Percentiles rank a stretch among this genome's conserved stretches.
These are phyloP conservation scores for Eugnorisma glareosa DNA, from an alignment of 2,888 invertebrate genomes.

Conservation along the genomic window DNA sequence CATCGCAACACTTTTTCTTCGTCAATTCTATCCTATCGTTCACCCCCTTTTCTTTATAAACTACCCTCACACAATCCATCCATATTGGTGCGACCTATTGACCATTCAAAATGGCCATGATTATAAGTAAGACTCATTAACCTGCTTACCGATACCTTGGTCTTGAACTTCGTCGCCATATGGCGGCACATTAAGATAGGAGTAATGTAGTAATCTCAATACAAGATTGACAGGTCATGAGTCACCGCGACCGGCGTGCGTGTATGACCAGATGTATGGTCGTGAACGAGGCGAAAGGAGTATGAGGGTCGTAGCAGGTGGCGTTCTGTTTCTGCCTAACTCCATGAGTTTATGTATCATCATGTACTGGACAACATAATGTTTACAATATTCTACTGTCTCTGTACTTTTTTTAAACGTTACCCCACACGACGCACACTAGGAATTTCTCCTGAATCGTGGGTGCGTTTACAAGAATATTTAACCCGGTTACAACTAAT, in stretches of 20 bases:
- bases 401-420: not conserved
- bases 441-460: not conserved
- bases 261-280: no score
- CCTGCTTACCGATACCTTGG: not conserved
- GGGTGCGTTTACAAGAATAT: not conserved
- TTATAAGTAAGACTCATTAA: not conserved
- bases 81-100: not conserved
- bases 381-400: no score
- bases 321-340: not conserved
- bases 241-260: not conserved
- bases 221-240: not conserved
- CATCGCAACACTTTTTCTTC: no score
- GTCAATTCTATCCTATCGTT: no score
- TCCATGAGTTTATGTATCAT: no score
- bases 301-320: not conserved
- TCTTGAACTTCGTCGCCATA: slow-evolving; percentile 17
- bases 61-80: no score
- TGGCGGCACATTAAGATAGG: not conserved
- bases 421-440: not conserved
- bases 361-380: no score
- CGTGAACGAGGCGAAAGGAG: not conserved
- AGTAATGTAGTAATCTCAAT: not conserved
- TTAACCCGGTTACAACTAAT: not conserved
- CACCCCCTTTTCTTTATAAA: no score
- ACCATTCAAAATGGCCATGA: not conserved